Evolutionary conservation across 2,113 vertebrate genomes (phyloP).

Genomic region (Ardeotis arabs): DNA sequence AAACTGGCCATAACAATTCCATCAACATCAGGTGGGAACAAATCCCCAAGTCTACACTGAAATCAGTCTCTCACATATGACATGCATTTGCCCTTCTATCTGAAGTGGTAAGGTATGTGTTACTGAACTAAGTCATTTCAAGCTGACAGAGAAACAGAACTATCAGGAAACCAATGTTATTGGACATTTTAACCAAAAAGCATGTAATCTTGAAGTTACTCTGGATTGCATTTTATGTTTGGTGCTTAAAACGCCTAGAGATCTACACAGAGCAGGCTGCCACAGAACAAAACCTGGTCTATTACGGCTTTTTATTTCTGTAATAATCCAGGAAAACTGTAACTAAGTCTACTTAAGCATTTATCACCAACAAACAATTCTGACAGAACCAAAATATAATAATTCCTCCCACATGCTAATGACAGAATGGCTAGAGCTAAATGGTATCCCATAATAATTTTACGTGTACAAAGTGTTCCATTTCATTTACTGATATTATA

Average conservation of each 20-base stretch:
- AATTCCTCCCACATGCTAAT: conserved; percentile 21
- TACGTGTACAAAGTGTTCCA: conserved; percentile 15
- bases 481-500: conserved; percentile 60
- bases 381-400: conserved; percentile 32
- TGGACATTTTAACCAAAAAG: not conserved
- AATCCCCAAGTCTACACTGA: fast-evolving
- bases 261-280: fast-evolving
- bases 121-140: not conserved
- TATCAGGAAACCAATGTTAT: not conserved
- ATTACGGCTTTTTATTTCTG: conserved; percentile 8
- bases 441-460: conserved; percentile 41
- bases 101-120: too few species aligned
- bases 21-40: not conserved
- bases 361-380: conserved; percentile 36
- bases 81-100: too few species aligned
- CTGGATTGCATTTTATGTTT: not conserved
- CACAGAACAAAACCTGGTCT: not conserved
- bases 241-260: not conserved
- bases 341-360: conserved; percentile 6
- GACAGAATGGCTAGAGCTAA: conserved; percentile 47
- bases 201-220: not conserved
- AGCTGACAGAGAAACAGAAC: not conserved
- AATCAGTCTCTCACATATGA: not conserved
- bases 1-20: not conserved
- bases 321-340: conserved; percentile 12